Evolutionary conservation across 2,113 vertebrate genomes (phyloP).

Genomic region (Clarias macrocephalus): DNA sequence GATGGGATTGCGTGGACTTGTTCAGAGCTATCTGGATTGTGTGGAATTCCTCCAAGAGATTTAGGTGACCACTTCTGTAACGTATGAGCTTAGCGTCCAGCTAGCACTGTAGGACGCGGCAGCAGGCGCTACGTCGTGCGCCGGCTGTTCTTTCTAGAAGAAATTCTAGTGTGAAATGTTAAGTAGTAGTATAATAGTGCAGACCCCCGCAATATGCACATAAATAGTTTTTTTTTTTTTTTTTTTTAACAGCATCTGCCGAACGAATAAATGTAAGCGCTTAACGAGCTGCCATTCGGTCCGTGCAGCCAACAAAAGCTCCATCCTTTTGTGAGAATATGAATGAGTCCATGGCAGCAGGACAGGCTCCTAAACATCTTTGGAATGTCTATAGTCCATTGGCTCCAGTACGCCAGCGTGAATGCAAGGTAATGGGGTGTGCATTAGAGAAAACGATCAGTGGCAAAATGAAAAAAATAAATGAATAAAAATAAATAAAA

Average conservation of each 20-base stretch:
- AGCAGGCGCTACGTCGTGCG: no score
- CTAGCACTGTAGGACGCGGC: no score
- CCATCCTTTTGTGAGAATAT: constrained; percentile 28
- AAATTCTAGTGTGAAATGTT: not conserved
- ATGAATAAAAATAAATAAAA: not conserved
- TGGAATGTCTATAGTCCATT: constrained; percentile 4
- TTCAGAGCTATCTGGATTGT: no score
- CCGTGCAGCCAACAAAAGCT: constrained; percentile 4
- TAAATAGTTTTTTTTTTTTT: not conserved
- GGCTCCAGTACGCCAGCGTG: constrained; percentile 10
- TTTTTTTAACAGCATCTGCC: not conserved
- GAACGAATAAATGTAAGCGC: not conserved
- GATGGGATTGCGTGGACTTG: not conserved
- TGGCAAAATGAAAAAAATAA: not conserved
- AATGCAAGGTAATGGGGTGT: constrained; percentile 48
- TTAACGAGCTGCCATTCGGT: not conserved
- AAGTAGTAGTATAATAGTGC: not conserved
- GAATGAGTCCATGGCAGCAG: constrained; percentile 7
- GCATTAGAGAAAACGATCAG: constrained; percentile 42
- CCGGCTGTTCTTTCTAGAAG: not conserved
- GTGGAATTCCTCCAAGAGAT: no score
- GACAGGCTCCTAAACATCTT: constrained; percentile 20
- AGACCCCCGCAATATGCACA: not conserved
- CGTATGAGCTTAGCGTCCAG: not conserved
- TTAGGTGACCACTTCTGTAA: not conserved